Base-by-base conservation (phyloP, 92 coral and sea anemone genomes). In the Muricea muricata region DNA sequence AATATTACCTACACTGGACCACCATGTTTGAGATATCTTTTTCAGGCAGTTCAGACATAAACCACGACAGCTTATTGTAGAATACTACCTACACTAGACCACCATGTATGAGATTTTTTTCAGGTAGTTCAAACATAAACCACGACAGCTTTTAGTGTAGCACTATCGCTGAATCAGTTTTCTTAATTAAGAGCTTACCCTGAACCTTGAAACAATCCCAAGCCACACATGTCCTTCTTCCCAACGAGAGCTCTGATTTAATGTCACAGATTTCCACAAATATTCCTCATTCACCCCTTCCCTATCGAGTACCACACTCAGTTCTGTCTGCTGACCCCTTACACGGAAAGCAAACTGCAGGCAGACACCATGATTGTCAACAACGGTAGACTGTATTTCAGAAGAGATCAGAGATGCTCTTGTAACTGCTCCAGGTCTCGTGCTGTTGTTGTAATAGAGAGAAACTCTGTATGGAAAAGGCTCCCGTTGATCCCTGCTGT, bases 261-360 rank as follows among this genome's bases (percentile, higher is more conserved):
- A 73, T 42, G 14, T 30, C 4, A 14, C 12, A 18, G 28, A 31
- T 25, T 73, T 42, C 79, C 79, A 73, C 28, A 73, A 73, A 20
- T 28, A 17, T 46, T 73, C 79, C 17, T 2, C 1, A 4, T 2
- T 30, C 14, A 18, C 18, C 24, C 33, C 29, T 39, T 20, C 24
- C 37, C 32, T 25, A 20, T 73, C 32, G 46, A 73, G 32, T 1
- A 30, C 34, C 17, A 73, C 79, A 21, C 11, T 73, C n/a, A 73
- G 30, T 42, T 18, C 32, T 0, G 79, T 73, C 46, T 42, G 13
- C 23, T 42, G 26, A 18, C 79, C 79, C 42, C 29, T 20, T 11
- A 73, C 13, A 73, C 58, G 79, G 52, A 18, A 73, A 6, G 57
- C 18, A 41, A 73, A 73, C 57, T 41, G 20, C 26, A 73, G 61